Evolutionary conservation across 2,797 vertebrate genomes (phyloP), one percentile per base, ranked within the genome.

Genomic region (Adelosebastes latens): DNA sequence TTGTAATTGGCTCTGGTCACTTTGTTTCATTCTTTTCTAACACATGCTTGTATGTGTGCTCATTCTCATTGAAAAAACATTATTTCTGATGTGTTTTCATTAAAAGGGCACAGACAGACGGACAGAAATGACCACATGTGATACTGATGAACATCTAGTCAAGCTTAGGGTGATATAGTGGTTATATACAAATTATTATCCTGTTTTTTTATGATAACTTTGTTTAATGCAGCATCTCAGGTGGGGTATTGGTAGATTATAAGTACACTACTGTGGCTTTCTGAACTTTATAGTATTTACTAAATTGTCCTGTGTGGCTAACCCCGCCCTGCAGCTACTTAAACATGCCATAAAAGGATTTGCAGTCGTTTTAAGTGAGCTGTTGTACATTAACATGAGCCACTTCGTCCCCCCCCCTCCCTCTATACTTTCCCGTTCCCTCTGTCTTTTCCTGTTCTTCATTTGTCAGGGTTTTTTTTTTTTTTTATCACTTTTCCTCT

Each of bases 281-380:
- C 11, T 71, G n/a, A 42, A 24, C 16, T 66, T 77, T 42, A 16
- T 59, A 31, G 5, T 66, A 3, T 75, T 80, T 22, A 64, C 29
- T 69, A 8, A 67, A 67, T 72, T 60, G 39, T 59, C 55, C 56
- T 42, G 11, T 70, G 42, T 52, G 34, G 61, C 68, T 61, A 6
- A 20, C 72, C 42, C 74, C 20, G 24, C 60, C 62, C 52, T 73
- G 4, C 42, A 34, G 34, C 52, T 67, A 63, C 39, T 79, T 75
- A 72, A 81, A 83, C 39, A 63, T 29, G 53, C 81, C 60, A 67
- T 75, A 74, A 82, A 90, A 84, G 60, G 70, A 59, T 87, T 79
- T 87, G 32, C 25, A 67, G 16, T 22, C 22, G 53, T 83, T 75
- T 61, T 49, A 75, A 86, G 73, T 53, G 13, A 46, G 49, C 72